These are phyloP conservation scores for Bruchidius siliquastri DNA, from an alignment of 2,888 invertebrate species.

Conservation along the genomic window DNA sequence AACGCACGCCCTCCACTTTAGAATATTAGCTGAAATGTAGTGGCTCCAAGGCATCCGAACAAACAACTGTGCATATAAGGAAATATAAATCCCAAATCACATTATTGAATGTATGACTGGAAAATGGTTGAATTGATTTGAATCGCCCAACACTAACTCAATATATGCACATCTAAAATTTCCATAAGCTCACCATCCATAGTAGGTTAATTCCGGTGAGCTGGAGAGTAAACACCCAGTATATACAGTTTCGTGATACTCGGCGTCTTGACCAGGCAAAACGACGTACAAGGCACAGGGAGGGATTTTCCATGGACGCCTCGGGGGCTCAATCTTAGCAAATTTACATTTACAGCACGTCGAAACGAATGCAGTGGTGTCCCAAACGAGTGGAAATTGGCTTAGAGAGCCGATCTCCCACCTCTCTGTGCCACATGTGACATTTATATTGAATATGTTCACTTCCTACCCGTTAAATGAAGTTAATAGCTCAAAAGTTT, in stretches of 20 bases:
- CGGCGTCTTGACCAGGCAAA: neutral
- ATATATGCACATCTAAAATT: neutral
- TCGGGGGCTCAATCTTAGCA: neutral
- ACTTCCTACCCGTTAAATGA: no score
- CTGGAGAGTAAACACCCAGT: neutral
- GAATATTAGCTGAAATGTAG: no score
- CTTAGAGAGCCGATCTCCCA: neutral
- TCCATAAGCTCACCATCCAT: neutral
- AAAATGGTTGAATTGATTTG: neutral
- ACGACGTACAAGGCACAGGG: neutral
- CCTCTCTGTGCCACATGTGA: no score
- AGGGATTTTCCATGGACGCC: neutral
- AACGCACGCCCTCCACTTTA: no score
- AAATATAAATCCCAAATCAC: no score
- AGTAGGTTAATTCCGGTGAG: neutral
- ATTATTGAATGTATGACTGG: no score
- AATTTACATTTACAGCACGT: neutral
- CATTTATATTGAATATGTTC: no score
- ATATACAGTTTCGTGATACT: neutral
- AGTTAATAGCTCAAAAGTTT: no score
- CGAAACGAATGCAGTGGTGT: neutral
- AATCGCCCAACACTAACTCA: neutral
- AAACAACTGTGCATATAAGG: no score
- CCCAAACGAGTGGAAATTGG: neutral
- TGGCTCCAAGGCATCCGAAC: no score